Evolutionary conservation across 2,113 vertebrate genomes (phyloP).

Genomic region (Poeciliopsis retropinna): DNA sequence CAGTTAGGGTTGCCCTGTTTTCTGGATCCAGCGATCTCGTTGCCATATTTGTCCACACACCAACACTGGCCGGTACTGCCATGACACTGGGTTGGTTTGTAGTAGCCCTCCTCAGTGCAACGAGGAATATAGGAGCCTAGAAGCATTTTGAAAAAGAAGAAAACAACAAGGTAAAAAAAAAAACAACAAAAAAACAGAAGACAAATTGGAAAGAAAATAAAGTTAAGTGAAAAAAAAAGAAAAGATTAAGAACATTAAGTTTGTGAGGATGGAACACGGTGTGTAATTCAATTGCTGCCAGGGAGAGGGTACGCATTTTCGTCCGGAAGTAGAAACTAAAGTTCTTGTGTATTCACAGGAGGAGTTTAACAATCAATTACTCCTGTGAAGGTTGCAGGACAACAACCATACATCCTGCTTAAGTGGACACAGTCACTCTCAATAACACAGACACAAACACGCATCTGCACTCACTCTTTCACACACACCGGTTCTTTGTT

Average conservation of each 20-base stretch:
- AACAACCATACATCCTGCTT: slow-evolving; percentile 69
- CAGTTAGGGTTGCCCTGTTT: slow-evolving; percentile 92
- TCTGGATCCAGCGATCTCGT: slow-evolving; percentile 93
- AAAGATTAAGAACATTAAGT: slow-evolving; percentile 15
- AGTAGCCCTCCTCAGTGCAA: slow-evolving; percentile 95
- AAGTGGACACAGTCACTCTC: slow-evolving; percentile 55
- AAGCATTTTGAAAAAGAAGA: background rate
- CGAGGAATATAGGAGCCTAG: slow-evolving; percentile 91
- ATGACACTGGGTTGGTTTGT: slow-evolving; percentile 94
- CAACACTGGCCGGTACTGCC: slow-evolving; percentile 94
- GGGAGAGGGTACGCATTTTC: background rate
- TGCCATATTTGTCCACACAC: slow-evolving; percentile 97
- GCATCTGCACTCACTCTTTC: background rate
- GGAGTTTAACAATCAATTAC: slow-evolving; percentile 64
- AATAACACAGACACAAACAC: slow-evolving; percentile 38
- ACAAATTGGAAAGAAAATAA: background rate
- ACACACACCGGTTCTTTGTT: slow-evolving; percentile 30
- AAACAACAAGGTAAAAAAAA: background rate
- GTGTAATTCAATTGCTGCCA: slow-evolving; percentile 6
- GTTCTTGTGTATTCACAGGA: slow-evolving; percentile 59
- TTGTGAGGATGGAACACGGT: background rate
- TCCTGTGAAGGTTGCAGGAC: slow-evolving; percentile 57
- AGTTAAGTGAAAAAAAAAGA: background rate
- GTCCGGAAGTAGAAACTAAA: slow-evolving; percentile 24
- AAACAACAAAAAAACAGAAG: background rate